These are phyloP conservation scores for Chlorospingus flavigularis DNA, from an alignment of 2,797 vertebrate species.

Conservation along the genomic window DNA sequence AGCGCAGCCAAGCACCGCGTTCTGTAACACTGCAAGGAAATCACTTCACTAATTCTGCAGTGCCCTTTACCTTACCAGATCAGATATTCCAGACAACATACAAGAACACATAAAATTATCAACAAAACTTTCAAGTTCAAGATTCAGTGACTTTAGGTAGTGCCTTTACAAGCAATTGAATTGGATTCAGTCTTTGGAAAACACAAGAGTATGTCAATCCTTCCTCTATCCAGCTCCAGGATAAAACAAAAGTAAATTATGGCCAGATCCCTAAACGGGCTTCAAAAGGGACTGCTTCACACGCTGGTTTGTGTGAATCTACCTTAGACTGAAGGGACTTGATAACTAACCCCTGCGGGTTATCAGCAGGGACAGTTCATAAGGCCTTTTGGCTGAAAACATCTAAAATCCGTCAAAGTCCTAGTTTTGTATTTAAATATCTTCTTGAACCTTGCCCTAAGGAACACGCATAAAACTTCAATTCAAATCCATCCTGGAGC, in stretches of 20 bases:
- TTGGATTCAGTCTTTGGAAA: background rate
- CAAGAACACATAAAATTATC: background rate
- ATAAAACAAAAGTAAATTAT: background rate
- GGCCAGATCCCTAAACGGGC: background rate
- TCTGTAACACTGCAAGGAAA: background rate
- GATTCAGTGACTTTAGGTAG: background rate
- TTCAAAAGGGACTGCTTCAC: background rate
- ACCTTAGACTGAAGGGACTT: background rate
- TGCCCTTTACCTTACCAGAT: rapidly evolving
- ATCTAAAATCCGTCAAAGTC: background rate
- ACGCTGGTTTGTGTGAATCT: rapidly evolving
- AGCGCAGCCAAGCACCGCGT: rapidly evolving
- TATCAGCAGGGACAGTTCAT: background rate
- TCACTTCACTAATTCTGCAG: background rate
- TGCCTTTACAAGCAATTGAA: background rate
- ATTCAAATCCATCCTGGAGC: background rate
- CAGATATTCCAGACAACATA: background rate
- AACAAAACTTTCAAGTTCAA: background rate
- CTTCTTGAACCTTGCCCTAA: background rate
- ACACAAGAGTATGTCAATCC: background rate
- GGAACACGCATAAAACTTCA: background rate
- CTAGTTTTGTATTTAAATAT: background rate
- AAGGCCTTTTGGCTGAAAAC: background rate
- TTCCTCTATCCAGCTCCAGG: background rate
- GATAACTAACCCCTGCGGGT: background rate